These are phyloP conservation scores for Araneus ventricosus DNA, from an alignment of 1,140 invertebrate genomes.

Conservation along the genomic window DNA sequence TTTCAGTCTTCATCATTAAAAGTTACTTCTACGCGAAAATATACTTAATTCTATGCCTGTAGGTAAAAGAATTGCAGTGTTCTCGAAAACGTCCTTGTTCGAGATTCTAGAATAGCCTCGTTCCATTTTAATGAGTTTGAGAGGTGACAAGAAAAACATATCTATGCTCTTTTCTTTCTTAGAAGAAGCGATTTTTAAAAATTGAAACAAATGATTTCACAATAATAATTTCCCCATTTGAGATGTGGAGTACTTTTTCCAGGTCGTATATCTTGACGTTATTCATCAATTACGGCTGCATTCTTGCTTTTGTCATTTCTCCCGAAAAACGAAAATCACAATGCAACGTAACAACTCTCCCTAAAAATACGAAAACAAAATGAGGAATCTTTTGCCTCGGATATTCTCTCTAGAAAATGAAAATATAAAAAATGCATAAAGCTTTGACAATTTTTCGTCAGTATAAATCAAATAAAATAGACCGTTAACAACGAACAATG, in stretches of 20 bases:
- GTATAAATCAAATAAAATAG: neutral
- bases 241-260: neutral
- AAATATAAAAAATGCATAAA: neutral
- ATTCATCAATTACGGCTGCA: neutral
- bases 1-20: constrained; percentile 12
- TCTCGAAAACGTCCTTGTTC: neutral
- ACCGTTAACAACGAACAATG: neutral
- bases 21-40: constrained; percentile 7
- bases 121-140: constrained; percentile 14
- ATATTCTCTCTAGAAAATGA: neutral
- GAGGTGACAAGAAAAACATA: constrained; percentile 16
- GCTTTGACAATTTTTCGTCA: neutral
- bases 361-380: neutral
- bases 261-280: neutral
- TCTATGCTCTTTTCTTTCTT: neutral
- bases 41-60: constrained; percentile 13
- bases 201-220: neutral
- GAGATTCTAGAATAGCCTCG: neutral
- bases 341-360: neutral
- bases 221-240: neutral
- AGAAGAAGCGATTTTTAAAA: neutral
- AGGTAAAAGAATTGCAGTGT: neutral
- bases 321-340: neutral
- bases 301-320: neutral
- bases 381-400: neutral